Evolutionary conservation across 2,888 invertebrate genomes (phyloP), one percentile per base, ranked within the genome.

Genomic region (Prenolepis imparis): DNA sequence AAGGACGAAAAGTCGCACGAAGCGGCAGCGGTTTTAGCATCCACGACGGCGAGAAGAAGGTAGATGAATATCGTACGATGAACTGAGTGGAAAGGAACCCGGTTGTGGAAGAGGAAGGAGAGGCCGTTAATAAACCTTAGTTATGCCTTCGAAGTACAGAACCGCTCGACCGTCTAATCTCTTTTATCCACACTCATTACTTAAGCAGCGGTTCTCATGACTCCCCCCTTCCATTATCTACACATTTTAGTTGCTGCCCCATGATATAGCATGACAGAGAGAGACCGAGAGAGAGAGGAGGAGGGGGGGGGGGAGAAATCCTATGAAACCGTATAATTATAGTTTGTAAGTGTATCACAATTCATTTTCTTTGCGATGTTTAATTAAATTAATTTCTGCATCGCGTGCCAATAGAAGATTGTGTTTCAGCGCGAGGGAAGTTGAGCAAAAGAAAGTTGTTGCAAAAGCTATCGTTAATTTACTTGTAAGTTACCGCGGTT

Each of bases 121-220:
- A 86, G 88, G 88, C 91, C 91, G 91, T 93, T 93, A 91, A 93
- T 93, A 93, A 93, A 92, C 91, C 92, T 91, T 92, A 89, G 90
- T 88, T 89, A 90, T 90, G 90, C 90, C 90, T 89, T 86, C 88
- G 84, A 82, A 87, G 89, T 84, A 73, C 84, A 88, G 90, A 91
- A 90, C 89, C 87, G 89, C 90, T 92, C 91, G 90, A 86, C 89
- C 92, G 88, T 91, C 91, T 93, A 93, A 93, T 93, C 92, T 92
- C 91, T 89, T 93, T 92, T 93, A 93, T 93, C 92, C 92, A 92
- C 91, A 92, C 91, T 92, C 91, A 88, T 92, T 92, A 91, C 91
- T 91, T 88, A 91, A 86, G 78, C 92, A 91, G 91, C 39, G 91
- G 88, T 87, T 91, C 92, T 92, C 92, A 90, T 73, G n/a, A 41